Base-by-base conservation (phyloP, 2,888 invertebrate genomes). In the Cerastoderma edule region DNA sequence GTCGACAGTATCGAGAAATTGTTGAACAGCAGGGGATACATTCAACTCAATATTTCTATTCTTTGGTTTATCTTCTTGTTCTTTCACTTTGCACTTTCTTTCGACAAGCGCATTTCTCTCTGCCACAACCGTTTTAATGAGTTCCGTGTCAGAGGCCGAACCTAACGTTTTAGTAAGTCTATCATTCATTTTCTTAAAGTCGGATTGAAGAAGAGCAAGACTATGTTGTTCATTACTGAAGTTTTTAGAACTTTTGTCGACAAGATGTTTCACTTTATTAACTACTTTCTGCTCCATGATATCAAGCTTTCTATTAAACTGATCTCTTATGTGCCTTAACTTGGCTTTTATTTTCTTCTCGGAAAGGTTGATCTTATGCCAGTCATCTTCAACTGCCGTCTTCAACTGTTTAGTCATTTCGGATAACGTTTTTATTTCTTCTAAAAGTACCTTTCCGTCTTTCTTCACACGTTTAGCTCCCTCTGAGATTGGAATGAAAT, bases 401-500 rank as follows among this genome's bases (percentile, higher is more conserved):
- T 66, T 78, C 13, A 78, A 46, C 32, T 35, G 54, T 30, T 66
- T 67, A 19, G 75, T 56, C 2, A 64, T 74, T 35, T 78, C 68
- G 24, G 72, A 30, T 50, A 75, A 50, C 1, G 54, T 4, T 16
- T 35, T 57, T 13, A 78, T 71, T 32, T 81, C 78, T n/a, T 78
- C 75, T 13, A 68, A 0, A 30, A 81, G 56, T 39, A 33, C 54
- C 22, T 74, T 75, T 0, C 73, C 81, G 6, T 64, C 54, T 5
- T 65, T 16, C 69, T 64, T 78, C 66, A 78, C 68, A 32, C 39
- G 63, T 35, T 46, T 57, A 1, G 70, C 81, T 13, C 75, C 74
- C 66, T 78, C 81, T 3, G 81, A 81, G 6, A 81, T 72, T 8
- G 81, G 78, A 30, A 81, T 54, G 46, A 81, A 81, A 27, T 81